phyloP scores from a whole-genome alignment of 2,113 vertebrate species.

The Monarcha castaneiventris region DNA sequence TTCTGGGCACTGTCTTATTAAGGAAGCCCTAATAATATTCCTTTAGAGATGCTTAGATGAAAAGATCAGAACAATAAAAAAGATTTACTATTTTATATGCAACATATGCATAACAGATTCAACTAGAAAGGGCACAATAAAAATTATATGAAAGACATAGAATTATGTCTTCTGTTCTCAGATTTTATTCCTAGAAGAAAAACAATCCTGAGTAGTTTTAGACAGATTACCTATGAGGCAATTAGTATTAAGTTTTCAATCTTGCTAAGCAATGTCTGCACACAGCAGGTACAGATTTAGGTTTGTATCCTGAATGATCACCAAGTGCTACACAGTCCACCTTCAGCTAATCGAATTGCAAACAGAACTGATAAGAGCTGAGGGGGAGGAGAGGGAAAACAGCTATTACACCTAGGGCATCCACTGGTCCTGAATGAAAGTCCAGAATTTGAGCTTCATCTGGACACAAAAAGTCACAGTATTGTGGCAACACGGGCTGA shows the following conservation, averaged over 20 bases:
- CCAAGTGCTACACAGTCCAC: background rate
- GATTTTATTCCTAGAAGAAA: background rate
- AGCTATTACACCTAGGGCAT: background rate
- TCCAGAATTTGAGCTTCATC: background rate
- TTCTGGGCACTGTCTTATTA: background rate
- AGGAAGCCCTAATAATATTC: background rate
- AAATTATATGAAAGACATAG: background rate
- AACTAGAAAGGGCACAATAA: background rate
- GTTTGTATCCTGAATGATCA: background rate
- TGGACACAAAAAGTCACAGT: background rate
- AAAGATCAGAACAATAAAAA: background rate
- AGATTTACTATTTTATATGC: background rate
- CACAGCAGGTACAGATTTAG: background rate
- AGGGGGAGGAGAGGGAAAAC: background rate
- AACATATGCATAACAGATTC: background rate
- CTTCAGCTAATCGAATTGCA: background rate
- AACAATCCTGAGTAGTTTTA: background rate
- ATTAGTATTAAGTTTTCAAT: background rate
- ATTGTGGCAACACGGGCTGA: background rate
- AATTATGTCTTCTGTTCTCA: background rate
- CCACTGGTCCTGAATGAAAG: background rate
- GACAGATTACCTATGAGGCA: background rate
- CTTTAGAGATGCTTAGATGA: background rate
- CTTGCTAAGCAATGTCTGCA: background rate
- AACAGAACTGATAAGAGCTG: background rate